A percentile compares a stretch with the other conserved stretches of the same genome.
These are phyloP conservation scores for Drosophila elegans DNA, from an alignment of 1,140 invertebrate genomes.

Conservation along the genomic window DNA sequence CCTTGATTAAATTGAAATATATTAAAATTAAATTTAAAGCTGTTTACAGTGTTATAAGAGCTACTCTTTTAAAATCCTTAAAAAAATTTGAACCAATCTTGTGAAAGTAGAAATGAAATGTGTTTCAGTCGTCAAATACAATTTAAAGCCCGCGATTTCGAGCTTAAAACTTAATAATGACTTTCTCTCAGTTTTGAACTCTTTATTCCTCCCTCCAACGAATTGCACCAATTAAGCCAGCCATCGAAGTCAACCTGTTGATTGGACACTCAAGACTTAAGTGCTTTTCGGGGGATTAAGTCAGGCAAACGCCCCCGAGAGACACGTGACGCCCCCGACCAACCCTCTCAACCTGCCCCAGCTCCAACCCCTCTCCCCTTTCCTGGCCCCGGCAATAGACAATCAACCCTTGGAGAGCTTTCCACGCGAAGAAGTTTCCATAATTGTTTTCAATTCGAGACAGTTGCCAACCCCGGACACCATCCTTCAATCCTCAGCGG, in stretches of 20 bases:
- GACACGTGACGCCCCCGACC: conserved; percentile 54
- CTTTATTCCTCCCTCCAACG: background rate
- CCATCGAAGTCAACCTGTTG: conserved; percentile 62
- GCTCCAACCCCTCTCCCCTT: background rate
- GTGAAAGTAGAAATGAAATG: background rate
- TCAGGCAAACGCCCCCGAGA: conserved; percentile 43
- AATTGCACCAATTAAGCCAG: conserved; percentile 45
- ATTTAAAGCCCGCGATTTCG: background rate
- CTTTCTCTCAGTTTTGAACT: background rate
- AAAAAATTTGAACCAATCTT: background rate
- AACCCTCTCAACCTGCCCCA: conserved; percentile 8
- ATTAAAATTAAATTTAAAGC: too few species aligned
- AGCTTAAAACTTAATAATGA: background rate
- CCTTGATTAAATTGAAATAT: too few species aligned
- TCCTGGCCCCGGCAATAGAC: conserved; percentile 1
- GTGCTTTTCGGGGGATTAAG: conserved; percentile 64
- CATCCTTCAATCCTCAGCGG: conserved; percentile 12
- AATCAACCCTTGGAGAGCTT: conserved; percentile 46
- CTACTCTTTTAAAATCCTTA: too few species aligned
- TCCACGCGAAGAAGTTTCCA: conserved; percentile 14
- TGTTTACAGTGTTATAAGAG: too few species aligned
- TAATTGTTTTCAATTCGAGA: conserved; percentile 78
- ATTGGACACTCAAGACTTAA: conserved; percentile 56
- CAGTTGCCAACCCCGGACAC: conserved; percentile 49
- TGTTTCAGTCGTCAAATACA: background rate